A percentile compares a stretch with the other conserved stretches of the same genome.
Conservation (phyloP, 2,113 vertebrate genomes). For the Glaucomys volans region DNA sequence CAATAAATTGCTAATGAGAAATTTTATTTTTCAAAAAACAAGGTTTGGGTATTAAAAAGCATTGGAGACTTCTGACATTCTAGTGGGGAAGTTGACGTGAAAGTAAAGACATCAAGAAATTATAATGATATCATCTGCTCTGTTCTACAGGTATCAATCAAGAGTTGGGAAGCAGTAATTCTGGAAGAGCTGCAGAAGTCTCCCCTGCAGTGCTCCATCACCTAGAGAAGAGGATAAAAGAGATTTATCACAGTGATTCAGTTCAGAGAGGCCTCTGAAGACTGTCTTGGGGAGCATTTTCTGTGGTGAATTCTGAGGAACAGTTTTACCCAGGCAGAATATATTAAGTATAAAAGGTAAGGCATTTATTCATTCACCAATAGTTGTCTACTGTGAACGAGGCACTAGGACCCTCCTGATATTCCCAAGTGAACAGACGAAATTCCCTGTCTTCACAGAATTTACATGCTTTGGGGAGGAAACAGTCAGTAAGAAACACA, state of each 20-base stretch:
- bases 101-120: not conserved
- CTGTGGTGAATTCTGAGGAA: constrained; percentile 7
- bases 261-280: not conserved
- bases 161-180: not conserved
- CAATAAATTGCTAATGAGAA: not conserved
- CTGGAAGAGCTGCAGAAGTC: not conserved
- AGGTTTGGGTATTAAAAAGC: not conserved
- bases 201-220: not conserved
- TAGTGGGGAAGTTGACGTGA: not conserved
- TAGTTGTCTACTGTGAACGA: not conserved
- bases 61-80: not conserved
- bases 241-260: not conserved
- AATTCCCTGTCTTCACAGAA: not conserved
- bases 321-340: not conserved
- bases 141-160: not conserved
- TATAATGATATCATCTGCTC: not conserved
- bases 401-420: not conserved
- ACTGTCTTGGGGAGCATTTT: not conserved
- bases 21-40: not conserved
- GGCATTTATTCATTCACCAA: not conserved
- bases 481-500: not conserved
- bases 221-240: not conserved
- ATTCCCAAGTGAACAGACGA: not conserved
- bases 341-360: not conserved
- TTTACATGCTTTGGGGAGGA: not conserved